phyloP scores from a whole-genome alignment of 2,797 vertebrate species.

The Spheniscus humboldti region DNA sequence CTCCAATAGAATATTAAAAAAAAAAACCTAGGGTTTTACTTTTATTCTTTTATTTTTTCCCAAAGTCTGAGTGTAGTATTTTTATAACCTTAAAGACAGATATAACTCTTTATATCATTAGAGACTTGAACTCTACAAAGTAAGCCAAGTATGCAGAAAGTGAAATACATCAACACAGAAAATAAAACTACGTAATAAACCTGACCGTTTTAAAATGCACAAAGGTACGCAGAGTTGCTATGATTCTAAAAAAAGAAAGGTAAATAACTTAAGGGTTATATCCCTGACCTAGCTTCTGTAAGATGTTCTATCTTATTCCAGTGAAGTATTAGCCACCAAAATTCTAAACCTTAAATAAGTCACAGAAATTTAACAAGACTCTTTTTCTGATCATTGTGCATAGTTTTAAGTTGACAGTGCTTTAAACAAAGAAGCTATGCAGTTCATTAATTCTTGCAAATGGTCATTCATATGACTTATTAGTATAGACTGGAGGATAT shows the following conservation, averaged over 20 bases:
- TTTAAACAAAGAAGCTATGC: background rate
- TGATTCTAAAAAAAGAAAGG: background rate
- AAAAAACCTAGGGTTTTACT: background rate
- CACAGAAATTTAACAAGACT: background rate
- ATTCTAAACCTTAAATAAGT: background rate
- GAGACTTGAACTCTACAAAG: background rate
- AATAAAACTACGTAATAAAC: background rate
- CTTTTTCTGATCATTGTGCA: background rate
- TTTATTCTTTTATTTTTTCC: background rate
- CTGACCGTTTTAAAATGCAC: background rate
- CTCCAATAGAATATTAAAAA: background rate
- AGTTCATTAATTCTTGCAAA: constrained; percentile 37
- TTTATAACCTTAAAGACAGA: background rate
- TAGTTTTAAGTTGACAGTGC: background rate
- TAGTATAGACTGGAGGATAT: background rate
- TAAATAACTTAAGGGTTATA: background rate
- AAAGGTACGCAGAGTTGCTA: background rate
- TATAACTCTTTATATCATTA: background rate
- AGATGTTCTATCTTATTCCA: background rate
- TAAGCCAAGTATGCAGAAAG: background rate
- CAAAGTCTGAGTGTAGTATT: background rate
- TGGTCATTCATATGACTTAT: background rate
- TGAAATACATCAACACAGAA: background rate
- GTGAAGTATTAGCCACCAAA: background rate
- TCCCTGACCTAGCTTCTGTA: background rate